Evolutionary conservation across 2,888 invertebrate species (phyloP), one percentile per base, ranked within the genome.

Genomic region (Tryphoninae sp.): DNA sequence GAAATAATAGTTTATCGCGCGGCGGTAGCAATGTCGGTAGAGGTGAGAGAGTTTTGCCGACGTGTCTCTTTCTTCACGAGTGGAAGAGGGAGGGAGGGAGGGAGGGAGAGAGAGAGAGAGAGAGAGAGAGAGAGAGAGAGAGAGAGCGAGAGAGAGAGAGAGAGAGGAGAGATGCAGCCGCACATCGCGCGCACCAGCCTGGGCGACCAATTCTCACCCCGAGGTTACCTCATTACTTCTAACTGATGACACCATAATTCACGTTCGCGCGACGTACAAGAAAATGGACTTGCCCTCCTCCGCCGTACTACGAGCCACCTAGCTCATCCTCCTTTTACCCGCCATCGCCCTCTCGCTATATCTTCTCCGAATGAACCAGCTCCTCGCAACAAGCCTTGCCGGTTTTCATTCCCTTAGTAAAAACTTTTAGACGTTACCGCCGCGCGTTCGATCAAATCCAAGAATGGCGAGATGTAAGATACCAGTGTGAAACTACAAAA

Each of bases 191-290:
- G 26, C 19, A 19, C 62, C 19, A 33, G 75, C 59, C 65, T 67
- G 42, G 75, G 67, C 75, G 67, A 75, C 84, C 82, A 85, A 86
- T 87, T 85, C 86, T 82, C 86, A 76, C 61, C 82, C 84, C 80
- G 87, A 85, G 88, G 86, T 87, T 85, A 87, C 87, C 89, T 90
- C 89, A 89, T 90, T 90, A 89, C 89, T 89, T 89, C 88, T 89
- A 90, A 90, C 89, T 89, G 89, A 90, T 89, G 89, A 89, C 86
- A 87, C 88, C 86, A 89, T 90, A 90, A 89, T 90, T 90, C 89
- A 90, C 86, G 86, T 83, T 84, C 85, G 68, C 84, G 86, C 85
- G 89, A 89, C 89, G 88, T 88, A 86, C 88, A 87, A 89, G 89
- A 89, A 89, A 90, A 89, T 89, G 88, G 89, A 88, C 88, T 89